These are phyloP conservation scores for Pogonognathellus flavescens DNA, from an alignment of 1,140 invertebrate species.

Conservation along the genomic window DNA sequence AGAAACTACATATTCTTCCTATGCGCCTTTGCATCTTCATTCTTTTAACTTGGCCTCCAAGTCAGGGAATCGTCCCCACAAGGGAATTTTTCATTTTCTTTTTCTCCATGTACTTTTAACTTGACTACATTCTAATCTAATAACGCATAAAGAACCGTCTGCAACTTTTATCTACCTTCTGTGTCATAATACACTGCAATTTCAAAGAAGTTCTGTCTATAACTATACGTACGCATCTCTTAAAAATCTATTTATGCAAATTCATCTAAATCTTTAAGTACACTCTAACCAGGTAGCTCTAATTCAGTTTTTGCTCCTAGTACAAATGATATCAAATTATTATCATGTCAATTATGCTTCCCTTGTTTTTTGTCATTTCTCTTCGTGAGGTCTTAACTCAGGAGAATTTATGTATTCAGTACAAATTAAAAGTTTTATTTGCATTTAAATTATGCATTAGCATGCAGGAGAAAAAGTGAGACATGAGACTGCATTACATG, in stretches of 20 bases:
- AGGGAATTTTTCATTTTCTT: constrained; percentile 34
- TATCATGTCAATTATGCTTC: constrained; percentile 11
- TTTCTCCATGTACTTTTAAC: constrained; percentile 1
- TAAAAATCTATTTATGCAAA: constrained; percentile 48
- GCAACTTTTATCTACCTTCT: no score
- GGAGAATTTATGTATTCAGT: no score
- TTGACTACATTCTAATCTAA: no score
- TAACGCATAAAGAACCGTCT: no score
- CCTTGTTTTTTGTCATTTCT: no score
- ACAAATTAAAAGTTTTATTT: no score
- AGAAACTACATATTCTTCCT: background rate
- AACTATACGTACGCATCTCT: background rate
- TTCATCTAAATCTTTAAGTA: constrained; percentile 17
- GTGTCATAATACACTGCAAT: no score
- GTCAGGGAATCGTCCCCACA: background rate
- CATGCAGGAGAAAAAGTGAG: no score
- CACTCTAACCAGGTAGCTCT: constrained; percentile 31
- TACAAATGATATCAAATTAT: constrained; percentile 20
- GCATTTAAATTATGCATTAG: no score
- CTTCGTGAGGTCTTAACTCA: no score
- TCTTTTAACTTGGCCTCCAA: background rate
- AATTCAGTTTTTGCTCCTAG: background rate
- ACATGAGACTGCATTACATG: no score
- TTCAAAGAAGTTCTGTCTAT: no score
- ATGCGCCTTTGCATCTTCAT: background rate